These are phyloP conservation scores for Podilymbus podiceps DNA, from an alignment of 2,113 vertebrate genomes.

Conservation along the genomic window DNA sequence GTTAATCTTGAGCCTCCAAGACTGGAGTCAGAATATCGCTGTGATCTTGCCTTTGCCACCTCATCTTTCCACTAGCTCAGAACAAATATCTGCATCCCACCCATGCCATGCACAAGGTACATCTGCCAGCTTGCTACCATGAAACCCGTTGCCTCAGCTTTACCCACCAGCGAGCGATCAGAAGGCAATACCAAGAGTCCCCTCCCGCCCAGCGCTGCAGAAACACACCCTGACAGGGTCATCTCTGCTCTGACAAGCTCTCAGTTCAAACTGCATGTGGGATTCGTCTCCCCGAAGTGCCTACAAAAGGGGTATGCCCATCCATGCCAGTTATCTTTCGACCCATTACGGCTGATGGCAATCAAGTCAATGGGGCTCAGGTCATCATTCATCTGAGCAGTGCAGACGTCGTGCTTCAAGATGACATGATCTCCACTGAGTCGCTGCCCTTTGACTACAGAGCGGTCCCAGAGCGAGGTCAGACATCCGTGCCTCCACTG, in stretches of 20 bases:
- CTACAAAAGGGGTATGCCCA: background rate
- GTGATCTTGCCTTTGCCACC: background rate
- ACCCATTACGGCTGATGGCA: background rate
- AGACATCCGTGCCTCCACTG: background rate
- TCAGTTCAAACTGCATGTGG: background rate
- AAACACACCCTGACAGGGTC: background rate
- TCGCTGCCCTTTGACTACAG: background rate
- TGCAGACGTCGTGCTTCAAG: background rate
- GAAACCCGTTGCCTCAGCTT: background rate
- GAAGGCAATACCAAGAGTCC: background rate
- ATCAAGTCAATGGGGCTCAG: background rate
- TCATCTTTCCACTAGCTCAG: background rate
- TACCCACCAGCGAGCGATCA: rapidly evolving
- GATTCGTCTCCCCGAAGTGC: conserved; percentile 19
- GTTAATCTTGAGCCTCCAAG: background rate
- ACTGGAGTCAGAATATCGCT: background rate
- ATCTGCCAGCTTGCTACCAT: background rate
- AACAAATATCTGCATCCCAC: background rate
- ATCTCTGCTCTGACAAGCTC: background rate
- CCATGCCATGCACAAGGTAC: rapidly evolving
- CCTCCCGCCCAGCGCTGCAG: background rate
- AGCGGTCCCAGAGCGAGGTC: conserved; percentile 17
- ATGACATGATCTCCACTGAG: background rate
- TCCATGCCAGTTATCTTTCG: background rate
- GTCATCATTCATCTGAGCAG: background rate